A percentile compares a stretch with the other conserved stretches of the same genome.
Evolutionary conservation across 1,140 invertebrate genomes (phyloP).

Genomic region (Drosophila orena): DNA sequence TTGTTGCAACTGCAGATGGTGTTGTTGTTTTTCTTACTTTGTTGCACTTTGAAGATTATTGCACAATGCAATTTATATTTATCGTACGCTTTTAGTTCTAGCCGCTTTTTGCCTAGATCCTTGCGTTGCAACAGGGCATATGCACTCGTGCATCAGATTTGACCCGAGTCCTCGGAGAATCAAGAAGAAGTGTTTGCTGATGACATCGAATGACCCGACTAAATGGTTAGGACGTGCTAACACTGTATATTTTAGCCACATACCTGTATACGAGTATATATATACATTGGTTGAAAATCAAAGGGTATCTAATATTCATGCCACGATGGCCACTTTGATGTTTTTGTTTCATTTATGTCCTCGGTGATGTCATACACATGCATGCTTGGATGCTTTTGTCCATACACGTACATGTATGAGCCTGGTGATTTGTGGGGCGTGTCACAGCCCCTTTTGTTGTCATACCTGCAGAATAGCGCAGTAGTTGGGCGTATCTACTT

Average conservation of each 20-base stretch:
- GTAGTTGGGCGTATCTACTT: conserved; percentile 9
- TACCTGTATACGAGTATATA: too few species aligned
- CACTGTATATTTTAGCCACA: too few species aligned
- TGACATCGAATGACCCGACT: too few species aligned
- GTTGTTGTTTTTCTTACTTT: conserved; percentile 61
- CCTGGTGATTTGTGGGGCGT: conserved; percentile 32
- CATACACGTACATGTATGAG: background rate
- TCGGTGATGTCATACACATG: conserved; percentile 46
- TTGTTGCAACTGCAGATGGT: conserved; percentile 21
- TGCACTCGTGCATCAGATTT: conserved; percentile 10
- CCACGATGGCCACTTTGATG: background rate
- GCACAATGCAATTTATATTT: conserved; percentile 82
- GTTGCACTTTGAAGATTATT: conserved; percentile 81
- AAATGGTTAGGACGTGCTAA: too few species aligned
- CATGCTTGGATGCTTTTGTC: conserved; percentile 13
- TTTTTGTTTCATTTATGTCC: conserved; percentile 76
- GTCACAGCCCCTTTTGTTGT: conserved; percentile 19
- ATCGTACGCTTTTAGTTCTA: conserved; percentile 79
- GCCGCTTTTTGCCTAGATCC: conserved; percentile 50
- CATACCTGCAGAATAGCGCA: conserved; percentile 39
- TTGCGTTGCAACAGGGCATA: background rate
- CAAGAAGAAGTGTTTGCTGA: background rate
- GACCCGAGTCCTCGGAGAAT: background rate
- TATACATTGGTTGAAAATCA: too few species aligned
- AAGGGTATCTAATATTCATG: background rate